These are phyloP conservation scores for Acrocera orbiculus DNA, from an alignment of 2,888 invertebrate genomes.

Conservation along the genomic window DNA sequence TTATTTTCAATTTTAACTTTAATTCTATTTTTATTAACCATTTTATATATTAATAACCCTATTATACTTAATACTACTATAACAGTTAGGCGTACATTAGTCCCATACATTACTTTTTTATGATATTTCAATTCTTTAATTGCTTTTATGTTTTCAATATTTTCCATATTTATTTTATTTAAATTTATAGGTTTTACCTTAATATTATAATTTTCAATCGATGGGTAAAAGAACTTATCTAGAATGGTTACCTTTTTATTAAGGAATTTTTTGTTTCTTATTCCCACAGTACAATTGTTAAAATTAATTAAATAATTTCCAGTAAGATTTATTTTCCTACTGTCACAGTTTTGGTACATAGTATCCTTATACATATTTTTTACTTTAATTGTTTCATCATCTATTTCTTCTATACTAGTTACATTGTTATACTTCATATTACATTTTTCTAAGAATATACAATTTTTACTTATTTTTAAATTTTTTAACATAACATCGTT, in stretches of 20 bases:
- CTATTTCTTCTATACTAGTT: slow-evolving; percentile 6
- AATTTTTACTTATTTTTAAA: slow-evolving; percentile 4
- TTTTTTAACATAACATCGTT: not conserved
- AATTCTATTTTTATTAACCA: too few species aligned
- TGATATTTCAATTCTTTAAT: not conserved
- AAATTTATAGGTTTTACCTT: too few species aligned
- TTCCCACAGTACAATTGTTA: not conserved
- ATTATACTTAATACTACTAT: too few species aligned
- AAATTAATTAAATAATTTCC: slow-evolving; percentile 1
- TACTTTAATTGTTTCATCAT: slow-evolving; percentile 5
- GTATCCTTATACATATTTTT: slow-evolving; percentile 3
- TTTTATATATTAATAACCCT: too few species aligned
- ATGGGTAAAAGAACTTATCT: not conserved
- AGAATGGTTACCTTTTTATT: not conserved
- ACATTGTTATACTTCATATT: slow-evolving; percentile 4
- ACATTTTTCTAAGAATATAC: slow-evolving; percentile 1
- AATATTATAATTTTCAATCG: too few species aligned
- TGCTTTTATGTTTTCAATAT: too few species aligned
- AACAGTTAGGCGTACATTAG: not conserved
- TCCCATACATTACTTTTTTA: not conserved
- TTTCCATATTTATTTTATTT: too few species aligned
- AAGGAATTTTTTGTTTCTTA: not conserved
- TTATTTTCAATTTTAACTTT: too few species aligned
- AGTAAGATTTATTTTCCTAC: not conserved
- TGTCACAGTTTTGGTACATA: slow-evolving; percentile 1